Conservation (phyloP, 2,797 vertebrate genomes). For the Serranus cabrilla region DNA sequence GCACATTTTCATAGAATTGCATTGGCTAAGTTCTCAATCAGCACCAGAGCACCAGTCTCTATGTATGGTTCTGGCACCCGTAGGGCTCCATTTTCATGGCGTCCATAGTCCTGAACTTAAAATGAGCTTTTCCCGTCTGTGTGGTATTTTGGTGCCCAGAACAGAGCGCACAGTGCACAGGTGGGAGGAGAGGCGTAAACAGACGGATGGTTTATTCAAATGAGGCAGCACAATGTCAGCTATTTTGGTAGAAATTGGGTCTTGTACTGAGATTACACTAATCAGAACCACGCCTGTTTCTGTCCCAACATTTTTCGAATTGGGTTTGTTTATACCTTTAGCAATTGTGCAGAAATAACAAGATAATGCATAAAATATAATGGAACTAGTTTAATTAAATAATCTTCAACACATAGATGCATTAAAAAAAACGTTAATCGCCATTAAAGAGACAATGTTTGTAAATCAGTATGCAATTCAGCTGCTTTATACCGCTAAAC, state of each 20-base stretch:
- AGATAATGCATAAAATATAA: not conserved
- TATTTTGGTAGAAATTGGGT: not conserved
- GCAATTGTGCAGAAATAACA: not conserved
- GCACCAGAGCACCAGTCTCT: not conserved
- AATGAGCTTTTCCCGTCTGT: not conserved
- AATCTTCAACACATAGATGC: not conserved
- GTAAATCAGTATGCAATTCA: conserved; percentile 1
- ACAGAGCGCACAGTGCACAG: not conserved
- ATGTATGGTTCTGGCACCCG: not conserved
- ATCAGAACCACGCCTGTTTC: not conserved
- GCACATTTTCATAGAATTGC: conserved; percentile 9
- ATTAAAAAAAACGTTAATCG: conserved; percentile 13
- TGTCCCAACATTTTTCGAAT: no score
- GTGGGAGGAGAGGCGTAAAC: conserved; percentile 1
- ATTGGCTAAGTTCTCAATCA: conserved; percentile 12
- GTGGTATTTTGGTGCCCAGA: not conserved
- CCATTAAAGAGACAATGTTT: not conserved
- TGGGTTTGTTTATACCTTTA: not conserved
- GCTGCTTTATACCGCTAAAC: conserved; percentile 25
- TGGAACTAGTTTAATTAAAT: conserved; percentile 4
- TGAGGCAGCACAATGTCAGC: not conserved
- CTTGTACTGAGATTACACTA: not conserved
- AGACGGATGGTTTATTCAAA: conserved; percentile 5
- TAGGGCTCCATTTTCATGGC: not conserved
- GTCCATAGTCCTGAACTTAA: not conserved